These are phyloP conservation scores for Archips crataeganus DNA, from an alignment of 2,888 invertebrate genomes.

Conservation along the genomic window DNA sequence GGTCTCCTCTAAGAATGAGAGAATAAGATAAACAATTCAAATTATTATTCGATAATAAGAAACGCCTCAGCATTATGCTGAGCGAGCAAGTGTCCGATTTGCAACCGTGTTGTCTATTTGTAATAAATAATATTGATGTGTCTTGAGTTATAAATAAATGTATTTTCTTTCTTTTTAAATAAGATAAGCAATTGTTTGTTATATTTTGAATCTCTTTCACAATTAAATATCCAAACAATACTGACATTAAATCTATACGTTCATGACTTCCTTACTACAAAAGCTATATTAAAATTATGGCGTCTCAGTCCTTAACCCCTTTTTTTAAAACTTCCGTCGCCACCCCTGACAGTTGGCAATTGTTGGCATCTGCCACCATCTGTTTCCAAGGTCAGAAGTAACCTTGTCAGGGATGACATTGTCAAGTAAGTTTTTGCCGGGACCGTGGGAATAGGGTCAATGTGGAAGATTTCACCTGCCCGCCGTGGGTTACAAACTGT, in stretches of 20 bases:
- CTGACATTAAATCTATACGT: background rate
- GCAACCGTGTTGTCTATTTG: too few species aligned
- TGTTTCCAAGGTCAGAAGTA: slow-evolving; percentile 36
- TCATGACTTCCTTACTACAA: background rate
- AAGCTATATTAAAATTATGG: background rate
- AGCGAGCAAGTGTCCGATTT: too few species aligned
- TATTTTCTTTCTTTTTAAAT: too few species aligned
- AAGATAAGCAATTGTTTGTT: too few species aligned
- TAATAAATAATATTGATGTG: too few species aligned
- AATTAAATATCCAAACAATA: background rate
- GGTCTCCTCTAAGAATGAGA: too few species aligned
- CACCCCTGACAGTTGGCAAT: slow-evolving; percentile 23
- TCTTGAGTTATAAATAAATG: too few species aligned
- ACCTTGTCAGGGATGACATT: slow-evolving; percentile 25
- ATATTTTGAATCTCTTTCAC: too few species aligned
- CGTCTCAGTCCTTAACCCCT: slow-evolving; percentile 10
- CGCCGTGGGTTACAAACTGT: slow-evolving; percentile 18
- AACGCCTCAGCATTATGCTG: too few species aligned
- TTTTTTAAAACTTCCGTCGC: slow-evolving; percentile 27
- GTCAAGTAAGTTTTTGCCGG: slow-evolving; percentile 36
- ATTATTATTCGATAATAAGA: too few species aligned
- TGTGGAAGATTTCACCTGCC: slow-evolving; percentile 41
- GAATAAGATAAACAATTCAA: too few species aligned
- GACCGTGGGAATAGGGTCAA: slow-evolving; percentile 41
- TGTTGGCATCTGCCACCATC: slow-evolving; percentile 29